A percentile compares a stretch with the other conserved stretches of the same genome.
Conservation (phyloP, 2,888 invertebrate species). For the Mycalesis mineus region DNA sequence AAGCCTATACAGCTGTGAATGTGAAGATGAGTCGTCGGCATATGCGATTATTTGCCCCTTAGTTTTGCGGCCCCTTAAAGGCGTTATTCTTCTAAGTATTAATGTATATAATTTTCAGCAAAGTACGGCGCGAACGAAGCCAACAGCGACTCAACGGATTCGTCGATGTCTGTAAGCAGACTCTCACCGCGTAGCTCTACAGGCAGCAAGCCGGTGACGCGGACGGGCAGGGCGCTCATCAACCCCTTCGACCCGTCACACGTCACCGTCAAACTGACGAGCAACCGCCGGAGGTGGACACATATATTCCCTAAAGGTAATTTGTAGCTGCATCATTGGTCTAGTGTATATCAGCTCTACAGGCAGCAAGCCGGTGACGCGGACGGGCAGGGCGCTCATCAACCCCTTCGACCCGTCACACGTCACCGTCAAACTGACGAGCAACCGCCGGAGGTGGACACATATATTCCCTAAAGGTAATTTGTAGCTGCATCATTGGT, state of each 20-base stretch:
- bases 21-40: too few relatives aligned
- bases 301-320: slow-evolving; percentile 97
- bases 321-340: not conserved
- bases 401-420: slow-evolving; percentile 99
- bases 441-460: slow-evolving; percentile 97
- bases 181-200: slow-evolving; percentile 63
- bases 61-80: too few relatives aligned
- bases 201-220: slow-evolving; percentile 75
- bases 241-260: slow-evolving; percentile 99
- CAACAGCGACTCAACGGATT: slow-evolving; percentile 58
- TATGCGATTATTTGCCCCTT: too few relatives aligned
- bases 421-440: slow-evolving; percentile 96
- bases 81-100: too few relatives aligned
- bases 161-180: slow-evolving; percentile 49
- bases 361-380: slow-evolving; percentile 78
- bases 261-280: slow-evolving; percentile 96
- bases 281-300: slow-evolving; percentile 97
- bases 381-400: slow-evolving; percentile 91
- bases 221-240: slow-evolving; percentile 92
- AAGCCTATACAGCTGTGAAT: too few relatives aligned
- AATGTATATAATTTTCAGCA: slow-evolving; percentile 37
- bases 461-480: slow-evolving; percentile 97
- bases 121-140: slow-evolving; percentile 51
- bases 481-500: not conserved
- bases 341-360: too few relatives aligned